Conservation (phyloP, 2,797 vertebrate genomes). For the Nannoperca australis region DNA sequence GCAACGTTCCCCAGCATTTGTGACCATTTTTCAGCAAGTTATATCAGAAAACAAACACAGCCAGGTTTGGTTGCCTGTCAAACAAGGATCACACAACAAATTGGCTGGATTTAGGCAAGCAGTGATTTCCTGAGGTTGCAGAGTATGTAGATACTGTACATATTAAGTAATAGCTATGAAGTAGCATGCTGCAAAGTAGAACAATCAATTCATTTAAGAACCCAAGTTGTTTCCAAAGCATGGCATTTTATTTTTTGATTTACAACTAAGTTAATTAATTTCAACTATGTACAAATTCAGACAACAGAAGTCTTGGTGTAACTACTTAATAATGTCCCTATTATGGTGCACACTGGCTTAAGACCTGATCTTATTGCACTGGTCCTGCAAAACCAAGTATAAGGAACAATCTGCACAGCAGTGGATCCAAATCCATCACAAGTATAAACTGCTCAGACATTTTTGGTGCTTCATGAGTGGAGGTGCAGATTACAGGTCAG, state of each 20-base stretch:
- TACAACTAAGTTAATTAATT: constrained; percentile 26
- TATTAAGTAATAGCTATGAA: neutral
- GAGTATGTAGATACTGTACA: neutral
- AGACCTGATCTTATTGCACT: neutral
- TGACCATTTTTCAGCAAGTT: fast-evolving
- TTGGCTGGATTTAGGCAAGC: neutral
- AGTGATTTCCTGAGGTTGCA: neutral
- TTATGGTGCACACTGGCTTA: neutral
- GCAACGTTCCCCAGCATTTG: neutral
- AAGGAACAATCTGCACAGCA: neutral
- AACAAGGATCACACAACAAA: too few species aligned
- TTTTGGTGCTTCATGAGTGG: neutral
- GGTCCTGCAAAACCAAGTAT: neutral
- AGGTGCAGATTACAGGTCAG: neutral
- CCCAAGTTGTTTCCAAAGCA: neutral
- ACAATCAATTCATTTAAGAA: neutral
- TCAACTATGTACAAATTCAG: constrained; percentile 66
- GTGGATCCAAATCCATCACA: neutral
- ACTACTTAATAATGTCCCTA: neutral
- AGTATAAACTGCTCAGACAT: neutral
- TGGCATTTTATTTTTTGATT: constrained; percentile 44
- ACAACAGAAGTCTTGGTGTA: neutral
- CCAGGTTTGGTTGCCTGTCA: fast-evolving
- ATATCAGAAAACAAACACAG: neutral
- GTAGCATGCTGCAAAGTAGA: neutral